Evolutionary conservation across 2,888 invertebrate species (phyloP).

Genomic region (Caradrina kadenii): DNA sequence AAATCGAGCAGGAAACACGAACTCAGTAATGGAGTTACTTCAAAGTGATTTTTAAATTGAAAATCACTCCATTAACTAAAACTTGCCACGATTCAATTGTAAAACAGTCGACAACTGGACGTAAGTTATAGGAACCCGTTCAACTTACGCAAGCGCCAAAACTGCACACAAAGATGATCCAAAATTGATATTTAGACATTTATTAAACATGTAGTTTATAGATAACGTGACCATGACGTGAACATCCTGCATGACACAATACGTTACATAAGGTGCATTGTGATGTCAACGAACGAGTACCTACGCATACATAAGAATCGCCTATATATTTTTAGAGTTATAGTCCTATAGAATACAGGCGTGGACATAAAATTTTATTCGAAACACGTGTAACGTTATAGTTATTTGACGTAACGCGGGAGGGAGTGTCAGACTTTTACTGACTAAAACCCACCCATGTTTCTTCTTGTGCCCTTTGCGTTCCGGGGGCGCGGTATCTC

Average conservation of each 20-base stretch:
- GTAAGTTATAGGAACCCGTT: not conserved
- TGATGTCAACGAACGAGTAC: constrained; percentile 73
- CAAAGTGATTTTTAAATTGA: no score
- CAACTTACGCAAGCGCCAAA: not conserved
- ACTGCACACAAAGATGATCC: not conserved
- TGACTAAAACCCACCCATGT: no score
- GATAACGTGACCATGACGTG: constrained; percentile 57
- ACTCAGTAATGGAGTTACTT: no score
- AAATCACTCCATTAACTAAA: not conserved
- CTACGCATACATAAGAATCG: constrained; percentile 77
- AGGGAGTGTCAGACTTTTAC: no score
- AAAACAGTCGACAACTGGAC: not conserved
- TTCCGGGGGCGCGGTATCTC: no score
- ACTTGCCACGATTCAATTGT: not conserved
- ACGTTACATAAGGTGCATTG: constrained; percentile 67
- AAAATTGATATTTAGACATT: constrained; percentile 28
- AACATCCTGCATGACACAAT: constrained; percentile 66
- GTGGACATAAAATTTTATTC: constrained; percentile 87
- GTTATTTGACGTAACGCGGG: constrained; percentile 74
- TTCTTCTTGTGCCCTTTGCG: no score
- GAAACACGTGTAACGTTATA: constrained; percentile 85
- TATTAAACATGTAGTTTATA: constrained; percentile 20
- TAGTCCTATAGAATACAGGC: constrained; percentile 81
- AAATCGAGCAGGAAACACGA: no score
- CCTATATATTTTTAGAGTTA: constrained; percentile 86